These are phyloP conservation scores for Micromesistius poutassou DNA, from an alignment of 2,797 vertebrate species.

Conservation along the genomic window DNA sequence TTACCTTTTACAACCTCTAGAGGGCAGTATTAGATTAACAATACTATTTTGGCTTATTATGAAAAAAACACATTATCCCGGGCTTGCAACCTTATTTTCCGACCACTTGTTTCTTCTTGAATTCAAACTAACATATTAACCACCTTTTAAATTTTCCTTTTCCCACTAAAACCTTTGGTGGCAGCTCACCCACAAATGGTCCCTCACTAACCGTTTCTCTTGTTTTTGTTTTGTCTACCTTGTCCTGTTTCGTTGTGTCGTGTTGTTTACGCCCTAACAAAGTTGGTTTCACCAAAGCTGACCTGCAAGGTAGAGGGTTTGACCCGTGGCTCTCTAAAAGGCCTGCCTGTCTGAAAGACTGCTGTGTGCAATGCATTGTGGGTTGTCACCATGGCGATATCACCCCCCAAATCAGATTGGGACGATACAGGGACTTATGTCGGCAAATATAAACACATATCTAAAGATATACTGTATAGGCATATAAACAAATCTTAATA, in stretches of 20 bases:
- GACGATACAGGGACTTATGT: constrained; percentile 29
- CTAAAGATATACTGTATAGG: neutral
- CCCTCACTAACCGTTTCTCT: constrained; percentile 83
- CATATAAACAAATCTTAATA: neutral
- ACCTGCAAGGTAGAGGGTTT: constrained; percentile 95
- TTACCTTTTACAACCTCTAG: constrained; percentile 43
- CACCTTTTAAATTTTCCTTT: constrained; percentile 18
- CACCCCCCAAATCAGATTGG: neutral
- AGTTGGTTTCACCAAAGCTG: constrained; percentile 99
- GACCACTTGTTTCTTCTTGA: neutral
- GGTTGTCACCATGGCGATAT: constrained; percentile 65
- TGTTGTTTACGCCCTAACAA: constrained; percentile 85
- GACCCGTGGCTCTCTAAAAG: constrained; percentile 61
- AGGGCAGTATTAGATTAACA: constrained; percentile 47
- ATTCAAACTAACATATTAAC: constrained; percentile 15
- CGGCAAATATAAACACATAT: neutral
- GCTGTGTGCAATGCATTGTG: constrained; percentile 74
- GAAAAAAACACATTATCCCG: neutral
- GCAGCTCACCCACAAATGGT: constrained; percentile 40
- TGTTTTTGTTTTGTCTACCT: constrained; percentile 72
- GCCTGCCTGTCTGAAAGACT: constrained; percentile 76
- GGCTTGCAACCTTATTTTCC: neutral
- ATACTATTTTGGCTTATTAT: neutral
- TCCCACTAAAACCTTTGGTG: constrained; percentile 15
- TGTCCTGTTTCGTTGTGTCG: constrained; percentile 67